Conservation (phyloP, 2,113 vertebrate species). For the Mystacornis crossleyi region DNA sequence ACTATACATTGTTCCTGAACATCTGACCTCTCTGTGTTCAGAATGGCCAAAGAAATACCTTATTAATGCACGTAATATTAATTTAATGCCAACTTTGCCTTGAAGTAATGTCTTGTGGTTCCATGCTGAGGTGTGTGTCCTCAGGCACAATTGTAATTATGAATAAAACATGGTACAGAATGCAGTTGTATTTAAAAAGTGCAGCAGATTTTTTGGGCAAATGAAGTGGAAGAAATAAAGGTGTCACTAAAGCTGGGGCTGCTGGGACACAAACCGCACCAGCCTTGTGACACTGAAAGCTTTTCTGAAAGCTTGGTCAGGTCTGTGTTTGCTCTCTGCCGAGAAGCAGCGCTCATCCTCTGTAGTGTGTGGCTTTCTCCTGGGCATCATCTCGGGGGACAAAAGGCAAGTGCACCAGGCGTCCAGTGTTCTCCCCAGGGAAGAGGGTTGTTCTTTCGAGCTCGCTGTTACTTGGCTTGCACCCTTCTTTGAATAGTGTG, state of each 20-base stretch:
- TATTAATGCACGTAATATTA: not conserved
- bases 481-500: not conserved
- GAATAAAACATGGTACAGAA: not conserved
- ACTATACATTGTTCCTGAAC: not conserved
- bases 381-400: not conserved
- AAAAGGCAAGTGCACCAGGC: not conserved
- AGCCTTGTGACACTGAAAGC: not conserved
- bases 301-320: not conserved
- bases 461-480: not conserved
- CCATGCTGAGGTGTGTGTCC: not conserved
- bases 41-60: not conserved
- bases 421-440: not conserved
- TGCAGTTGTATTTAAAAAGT: not conserved
- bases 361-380: not conserved
- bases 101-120: not conserved
- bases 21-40: not conserved
- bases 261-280: too few relatives aligned
- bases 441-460: not conserved
- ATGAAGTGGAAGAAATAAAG: not conserved
- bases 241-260: accelerated
- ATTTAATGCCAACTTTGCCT: not conserved
- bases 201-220: not conserved
- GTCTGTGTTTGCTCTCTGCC: not conserved
- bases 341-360: not conserved
- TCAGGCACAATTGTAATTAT: not conserved